Base-by-base conservation (phyloP, 2,797 vertebrate species). In the Natrix natrix region DNA sequence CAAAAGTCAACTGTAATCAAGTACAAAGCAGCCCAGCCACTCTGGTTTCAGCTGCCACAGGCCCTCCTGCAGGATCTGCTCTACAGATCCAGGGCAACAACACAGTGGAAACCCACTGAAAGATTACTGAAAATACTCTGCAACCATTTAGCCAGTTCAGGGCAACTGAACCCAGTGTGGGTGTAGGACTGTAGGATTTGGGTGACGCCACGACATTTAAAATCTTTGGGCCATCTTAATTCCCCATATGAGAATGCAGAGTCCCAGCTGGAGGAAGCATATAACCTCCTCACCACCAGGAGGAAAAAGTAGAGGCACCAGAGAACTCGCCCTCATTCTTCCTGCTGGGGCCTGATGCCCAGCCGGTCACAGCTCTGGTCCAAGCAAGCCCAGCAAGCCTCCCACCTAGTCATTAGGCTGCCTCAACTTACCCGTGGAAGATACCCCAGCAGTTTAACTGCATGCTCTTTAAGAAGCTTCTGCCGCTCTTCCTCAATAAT, bases 401-500 rank as follows among this genome's bases (percentile, higher is more conserved):
- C 1, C 20, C 20, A 22, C 4, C 26, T 26, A 6, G 28, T 20
- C 28, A 17, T 48, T 11, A 52, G 5, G 1, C 32, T 10, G 61
- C 11, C 8, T 87, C 93, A 28, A 96, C 98, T 97, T 96, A 99
- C 99, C 97, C 98, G 99, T 66, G 99, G 99, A 26, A 99, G 97
- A 93, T 99, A 99, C 32, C 99, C 99, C 60, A 99, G 92, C 89
- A 99, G 96, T 93, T 99, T 97, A 37, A 98, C 96, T 0, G 99
- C 99, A 1, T 99, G 98, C 26, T 98, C 97, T 94, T 98, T 98
- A 78, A 99, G 98, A 91, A 99, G 98, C 93, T 97, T 98, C 95
- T 98, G 98, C 94, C 99, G 98, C 96, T 99, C 99, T 93, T 99
- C 98, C 95, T 99, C 99, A 91, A 99, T 97, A 60, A 99, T 98